A percentile compares a stretch with the other conserved stretches of the same genome.
phyloP scores from a whole-genome alignment of 2,797 vertebrate genomes.

The Smutsia gigantea region DNA sequence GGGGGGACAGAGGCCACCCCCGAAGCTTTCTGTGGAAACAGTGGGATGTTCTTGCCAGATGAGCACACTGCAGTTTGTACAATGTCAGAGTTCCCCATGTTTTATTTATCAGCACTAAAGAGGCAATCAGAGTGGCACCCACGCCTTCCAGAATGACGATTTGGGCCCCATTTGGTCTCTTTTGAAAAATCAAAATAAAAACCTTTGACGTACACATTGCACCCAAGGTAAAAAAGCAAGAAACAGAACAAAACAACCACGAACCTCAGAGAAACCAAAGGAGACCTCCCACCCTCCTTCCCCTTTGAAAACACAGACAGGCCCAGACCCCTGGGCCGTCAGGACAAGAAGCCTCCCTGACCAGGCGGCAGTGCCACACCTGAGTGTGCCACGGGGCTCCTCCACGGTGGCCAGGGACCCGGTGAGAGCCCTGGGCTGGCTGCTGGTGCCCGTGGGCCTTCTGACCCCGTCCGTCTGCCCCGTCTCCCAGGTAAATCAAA shows the following conservation, averaged over 20 bases:
- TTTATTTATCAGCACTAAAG: slow-evolving; percentile 88
- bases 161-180: slow-evolving; percentile 90
- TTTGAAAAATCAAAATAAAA: slow-evolving; percentile 97
- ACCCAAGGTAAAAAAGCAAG: slow-evolving; percentile 90
- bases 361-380: slow-evolving; percentile 87
- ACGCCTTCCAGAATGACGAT: slow-evolving; percentile 89
- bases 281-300: slow-evolving; percentile 91
- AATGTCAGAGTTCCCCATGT: slow-evolving; percentile 76
- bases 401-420: background rate
- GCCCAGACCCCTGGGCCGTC: slow-evolving; percentile 90
- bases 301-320: slow-evolving; percentile 85
- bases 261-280: slow-evolving; percentile 88
- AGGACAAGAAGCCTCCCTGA: slow-evolving; percentile 91
- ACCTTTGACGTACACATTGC: slow-evolving; percentile 92
- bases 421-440: background rate
- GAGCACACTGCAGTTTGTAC: slow-evolving; percentile 72
- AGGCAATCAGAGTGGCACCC: slow-evolving; percentile 92
- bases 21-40: slow-evolving; percentile 85
- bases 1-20: background rate
- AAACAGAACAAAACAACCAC: slow-evolving; percentile 88
- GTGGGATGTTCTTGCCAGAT: slow-evolving; percentile 85
- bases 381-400: slow-evolving; percentile 89
- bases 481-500: slow-evolving; percentile 53
- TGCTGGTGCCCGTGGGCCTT: slow-evolving; percentile 25
- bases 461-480: background rate